phyloP scores from a whole-genome alignment of 2,797 vertebrate species.

The Caiman crocodilus region DNA sequence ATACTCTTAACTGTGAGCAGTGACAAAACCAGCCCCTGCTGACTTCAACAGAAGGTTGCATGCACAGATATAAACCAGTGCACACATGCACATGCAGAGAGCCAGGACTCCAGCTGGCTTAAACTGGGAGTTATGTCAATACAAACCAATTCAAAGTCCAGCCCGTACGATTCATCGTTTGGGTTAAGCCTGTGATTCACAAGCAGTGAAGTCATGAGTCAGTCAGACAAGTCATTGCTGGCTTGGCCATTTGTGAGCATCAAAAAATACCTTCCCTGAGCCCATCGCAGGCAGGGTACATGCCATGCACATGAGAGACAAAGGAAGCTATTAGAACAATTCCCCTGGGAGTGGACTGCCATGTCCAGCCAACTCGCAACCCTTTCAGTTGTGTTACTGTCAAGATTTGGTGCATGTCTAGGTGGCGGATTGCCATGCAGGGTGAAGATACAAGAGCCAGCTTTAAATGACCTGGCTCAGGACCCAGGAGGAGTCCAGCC shows the following conservation, averaged over 20 bases:
- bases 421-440: too few species aligned
- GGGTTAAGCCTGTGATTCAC: constrained; percentile 20
- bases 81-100: neutral
- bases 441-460: constrained; percentile 44
- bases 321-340: neutral
- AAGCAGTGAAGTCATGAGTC: constrained; percentile 8
- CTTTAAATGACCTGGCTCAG: neutral
- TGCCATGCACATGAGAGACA: neutral
- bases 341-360: constrained; percentile 21
- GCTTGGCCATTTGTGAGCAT: neutral
- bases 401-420: neutral
- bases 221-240: neutral
- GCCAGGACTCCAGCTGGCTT: neutral
- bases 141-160: constrained; percentile 5
- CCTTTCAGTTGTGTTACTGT: neutral
- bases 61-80: neutral
- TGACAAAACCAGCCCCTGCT: neutral
- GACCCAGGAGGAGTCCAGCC: neutral
- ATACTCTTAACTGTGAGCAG: neutral
- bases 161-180: neutral
- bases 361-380: constrained; percentile 8
- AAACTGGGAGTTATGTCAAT: constrained; percentile 30
- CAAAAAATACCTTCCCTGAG: neutral
- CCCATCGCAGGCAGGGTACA: neutral
- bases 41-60: constrained; percentile 37